phyloP scores from a whole-genome alignment of 2,888 invertebrate species.

The Drosophila meridionalis region DNA sequence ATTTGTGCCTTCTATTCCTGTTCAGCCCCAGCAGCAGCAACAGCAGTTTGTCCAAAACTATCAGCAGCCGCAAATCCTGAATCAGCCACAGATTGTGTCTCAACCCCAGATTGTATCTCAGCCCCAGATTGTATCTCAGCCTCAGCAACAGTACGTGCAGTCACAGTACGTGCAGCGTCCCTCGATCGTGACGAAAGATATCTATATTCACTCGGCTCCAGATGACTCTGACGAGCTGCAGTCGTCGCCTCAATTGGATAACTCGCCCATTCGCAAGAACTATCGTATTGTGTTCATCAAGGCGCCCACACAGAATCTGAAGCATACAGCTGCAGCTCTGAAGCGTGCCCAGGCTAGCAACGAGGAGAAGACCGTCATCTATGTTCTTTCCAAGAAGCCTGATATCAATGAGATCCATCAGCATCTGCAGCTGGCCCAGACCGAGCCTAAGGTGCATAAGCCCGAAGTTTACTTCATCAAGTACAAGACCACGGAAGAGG shows the following conservation, averaged over 20 bases:
- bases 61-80: slow-evolving; percentile 41
- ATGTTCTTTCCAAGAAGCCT: slow-evolving; percentile 84
- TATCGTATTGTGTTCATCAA: slow-evolving; percentile 85
- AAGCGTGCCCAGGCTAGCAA: slow-evolving; percentile 78
- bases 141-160: slow-evolving; percentile 52
- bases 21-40: slow-evolving; percentile 27
- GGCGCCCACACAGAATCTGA: slow-evolving; percentile 85
- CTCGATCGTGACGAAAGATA: slow-evolving; percentile 82
- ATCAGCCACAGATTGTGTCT: slow-evolving; percentile 35
- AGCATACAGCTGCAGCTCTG: slow-evolving; percentile 83
- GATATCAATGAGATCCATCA: slow-evolving; percentile 85
- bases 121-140: slow-evolving; percentile 38
- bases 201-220: slow-evolving; percentile 83
- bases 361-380: slow-evolving; percentile 85
- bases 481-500: slow-evolving; percentile 84
- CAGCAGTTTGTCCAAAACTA: slow-evolving; percentile 43
- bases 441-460: slow-evolving; percentile 79
- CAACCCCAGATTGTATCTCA: slow-evolving; percentile 42
- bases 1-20: slow-evolving; percentile 24
- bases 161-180: slow-evolving; percentile 70
- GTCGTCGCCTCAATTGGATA: slow-evolving; percentile 55
- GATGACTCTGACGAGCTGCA: slow-evolving; percentile 80
- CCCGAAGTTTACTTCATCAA: slow-evolving; percentile 85
- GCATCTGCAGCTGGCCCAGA: slow-evolving; percentile 87
- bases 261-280: slow-evolving; percentile 82